Conservation (phyloP, 2,888 invertebrate species). For the Andrena camellia region DNA sequence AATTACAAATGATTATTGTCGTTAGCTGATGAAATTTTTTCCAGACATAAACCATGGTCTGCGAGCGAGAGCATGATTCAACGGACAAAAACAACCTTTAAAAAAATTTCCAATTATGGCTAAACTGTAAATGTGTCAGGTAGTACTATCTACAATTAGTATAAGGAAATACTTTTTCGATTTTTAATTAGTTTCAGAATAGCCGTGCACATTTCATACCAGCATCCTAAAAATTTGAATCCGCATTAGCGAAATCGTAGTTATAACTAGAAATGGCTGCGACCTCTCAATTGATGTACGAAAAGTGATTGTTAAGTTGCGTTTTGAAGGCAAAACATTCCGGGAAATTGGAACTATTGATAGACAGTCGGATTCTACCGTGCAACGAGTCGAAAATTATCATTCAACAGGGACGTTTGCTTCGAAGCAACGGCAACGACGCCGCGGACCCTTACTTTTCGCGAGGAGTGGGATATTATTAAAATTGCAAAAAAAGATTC, state of each 20-base stretch:
- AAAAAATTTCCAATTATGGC: not conserved
- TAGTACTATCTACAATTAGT: slow-evolving; percentile 4
- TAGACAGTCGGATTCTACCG: not conserved
- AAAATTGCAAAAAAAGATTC: not conserved
- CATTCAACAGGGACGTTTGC: not conserved
- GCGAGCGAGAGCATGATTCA: not conserved
- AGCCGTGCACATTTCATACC: not conserved
- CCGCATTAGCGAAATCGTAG: too few relatives aligned
- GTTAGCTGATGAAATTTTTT: not conserved
- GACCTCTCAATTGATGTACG: not conserved
- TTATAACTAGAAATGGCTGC: not conserved
- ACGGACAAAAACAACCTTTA: not conserved
- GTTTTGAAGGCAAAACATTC: not conserved
- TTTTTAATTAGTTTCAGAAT: not conserved
- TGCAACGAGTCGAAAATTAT: slow-evolving; percentile 1
- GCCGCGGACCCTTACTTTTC: not conserved
- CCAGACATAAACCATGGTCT: not conserved
- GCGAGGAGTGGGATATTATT: not conserved
- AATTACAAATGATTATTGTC: not conserved
- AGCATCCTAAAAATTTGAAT: not conserved
- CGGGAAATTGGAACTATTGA: not conserved
- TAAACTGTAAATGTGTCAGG: slow-evolving; percentile 1
- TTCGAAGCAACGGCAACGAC: slow-evolving; percentile 1
- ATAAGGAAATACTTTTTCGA: slow-evolving; percentile 5
- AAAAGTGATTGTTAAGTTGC: not conserved